Evolutionary conservation across 2,113 vertebrate species (phyloP).

Genomic region (Camelus dromedarius): DNA sequence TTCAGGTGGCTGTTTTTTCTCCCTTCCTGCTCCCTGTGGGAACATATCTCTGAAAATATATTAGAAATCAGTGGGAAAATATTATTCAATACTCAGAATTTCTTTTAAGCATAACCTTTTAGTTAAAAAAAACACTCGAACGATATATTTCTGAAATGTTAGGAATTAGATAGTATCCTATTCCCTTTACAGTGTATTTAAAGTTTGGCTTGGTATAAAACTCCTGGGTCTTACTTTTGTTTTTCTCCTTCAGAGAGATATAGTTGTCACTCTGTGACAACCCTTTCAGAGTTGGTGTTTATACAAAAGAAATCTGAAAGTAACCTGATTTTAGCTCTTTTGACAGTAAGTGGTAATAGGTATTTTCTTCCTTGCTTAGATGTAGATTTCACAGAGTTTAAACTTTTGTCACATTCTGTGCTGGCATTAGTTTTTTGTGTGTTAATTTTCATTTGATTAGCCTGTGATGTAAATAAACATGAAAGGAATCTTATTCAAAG

Average conservation of each 20-base stretch:
- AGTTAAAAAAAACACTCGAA: neutral
- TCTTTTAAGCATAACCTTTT: neutral
- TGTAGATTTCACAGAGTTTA: neutral
- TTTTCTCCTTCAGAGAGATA: conserved; percentile 13
- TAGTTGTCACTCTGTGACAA: neutral
- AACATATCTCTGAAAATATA: neutral
- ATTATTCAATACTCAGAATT: neutral
- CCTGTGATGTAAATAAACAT: neutral
- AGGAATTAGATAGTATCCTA: neutral
- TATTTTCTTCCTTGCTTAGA: neutral
- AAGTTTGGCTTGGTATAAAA: conserved; percentile 43
- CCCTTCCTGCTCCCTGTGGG: neutral
- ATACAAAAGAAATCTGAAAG: neutral
- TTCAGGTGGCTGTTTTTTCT: neutral
- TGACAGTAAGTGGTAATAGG: neutral
- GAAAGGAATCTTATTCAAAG: neutral
- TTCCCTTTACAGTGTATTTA: neutral
- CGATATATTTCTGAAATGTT: neutral
- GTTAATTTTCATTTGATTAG: conserved; percentile 5
- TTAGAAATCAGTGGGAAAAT: neutral
- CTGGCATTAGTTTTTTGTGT: neutral
- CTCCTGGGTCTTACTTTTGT: neutral
- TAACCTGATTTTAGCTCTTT: neutral
- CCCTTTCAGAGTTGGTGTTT: conserved; percentile 21
- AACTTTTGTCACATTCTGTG: conserved; percentile 13